phyloP scores from a whole-genome alignment of 2,797 vertebrate species.

The Clarias fuscus region DNA sequence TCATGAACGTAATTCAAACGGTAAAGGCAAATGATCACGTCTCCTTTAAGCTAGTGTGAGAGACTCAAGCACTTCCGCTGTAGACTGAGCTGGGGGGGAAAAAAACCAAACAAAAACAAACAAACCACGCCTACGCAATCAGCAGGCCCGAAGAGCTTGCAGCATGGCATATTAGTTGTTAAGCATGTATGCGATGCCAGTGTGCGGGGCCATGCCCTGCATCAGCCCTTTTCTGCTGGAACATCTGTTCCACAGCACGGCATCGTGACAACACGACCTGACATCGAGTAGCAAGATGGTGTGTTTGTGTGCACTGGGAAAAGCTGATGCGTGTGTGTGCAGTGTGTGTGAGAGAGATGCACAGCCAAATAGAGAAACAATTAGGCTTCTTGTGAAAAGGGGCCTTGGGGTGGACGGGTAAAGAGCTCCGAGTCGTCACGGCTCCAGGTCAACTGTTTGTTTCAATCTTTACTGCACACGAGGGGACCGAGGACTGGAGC shows the following conservation, averaged over 20 bases:
- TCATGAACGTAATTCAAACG: not conserved
- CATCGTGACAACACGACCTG: constrained; percentile 32
- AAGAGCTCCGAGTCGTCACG: constrained; percentile 8
- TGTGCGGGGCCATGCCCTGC: not conserved
- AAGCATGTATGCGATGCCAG: constrained; percentile 4
- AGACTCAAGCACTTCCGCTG: not conserved
- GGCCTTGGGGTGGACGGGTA: constrained; percentile 19
- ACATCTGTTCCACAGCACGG: constrained; percentile 33
- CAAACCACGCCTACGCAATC: not conserved
- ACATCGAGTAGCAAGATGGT: not conserved
- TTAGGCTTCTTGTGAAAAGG: constrained; percentile 22
- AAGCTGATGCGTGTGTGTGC: constrained; percentile 11
- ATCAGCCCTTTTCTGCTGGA: constrained; percentile 27
- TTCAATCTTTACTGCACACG: constrained; percentile 26
- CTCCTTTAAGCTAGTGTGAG: not conserved
- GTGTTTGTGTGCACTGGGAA: not conserved
- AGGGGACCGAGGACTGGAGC: not conserved
- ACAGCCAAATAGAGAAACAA: constrained; percentile 21
- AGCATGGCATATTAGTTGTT: constrained; percentile 36
- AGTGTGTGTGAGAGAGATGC: not conserved
- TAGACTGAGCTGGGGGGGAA: not conserved
- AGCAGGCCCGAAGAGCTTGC: not conserved
- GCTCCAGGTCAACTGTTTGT: constrained; percentile 27
- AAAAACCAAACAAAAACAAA: not conserved
- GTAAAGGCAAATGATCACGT: no score